Percentiles rank a stretch among this genome's conserved stretches.
Evolutionary conservation across 2,113 vertebrate species (phyloP).

Genomic region (Barbus barbus): DNA sequence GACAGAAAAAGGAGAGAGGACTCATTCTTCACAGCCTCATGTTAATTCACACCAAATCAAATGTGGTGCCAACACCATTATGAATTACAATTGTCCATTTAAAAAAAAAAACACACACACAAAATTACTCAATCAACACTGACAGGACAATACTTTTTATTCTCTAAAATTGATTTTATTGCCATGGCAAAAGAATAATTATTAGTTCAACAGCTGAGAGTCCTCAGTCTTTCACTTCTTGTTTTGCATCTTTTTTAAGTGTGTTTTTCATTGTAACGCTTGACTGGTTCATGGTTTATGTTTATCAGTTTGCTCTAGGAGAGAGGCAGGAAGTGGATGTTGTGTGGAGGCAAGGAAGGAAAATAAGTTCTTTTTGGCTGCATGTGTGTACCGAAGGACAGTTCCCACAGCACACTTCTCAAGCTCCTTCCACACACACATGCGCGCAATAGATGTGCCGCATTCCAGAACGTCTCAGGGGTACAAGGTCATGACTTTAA

Average conservation of each 20-base stretch:
- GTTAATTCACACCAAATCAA: too few species aligned
- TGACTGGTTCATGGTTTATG: not conserved
- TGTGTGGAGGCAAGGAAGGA: conserved; percentile 10
- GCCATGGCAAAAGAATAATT: not conserved
- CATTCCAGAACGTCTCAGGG: conserved; percentile 19
- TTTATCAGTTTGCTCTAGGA: not conserved
- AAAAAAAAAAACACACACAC: not conserved
- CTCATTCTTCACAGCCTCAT: too few species aligned
- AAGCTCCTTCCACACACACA: conserved; percentile 28
- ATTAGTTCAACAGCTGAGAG: not conserved
- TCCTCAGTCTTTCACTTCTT: conserved; percentile 7
- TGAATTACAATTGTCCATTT: not conserved
- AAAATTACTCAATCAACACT: not conserved
- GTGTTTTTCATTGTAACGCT: not conserved
- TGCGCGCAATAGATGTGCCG: not conserved
- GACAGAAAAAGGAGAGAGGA: not conserved
- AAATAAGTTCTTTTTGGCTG: conserved; percentile 24
- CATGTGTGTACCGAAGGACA: not conserved
- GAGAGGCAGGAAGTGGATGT: conserved; percentile 44
- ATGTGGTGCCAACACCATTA: not conserved
- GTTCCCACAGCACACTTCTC: conserved; percentile 49
- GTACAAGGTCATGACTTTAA: conserved; percentile 43
- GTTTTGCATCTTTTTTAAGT: conserved; percentile 1
- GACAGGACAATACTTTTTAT: not conserved
- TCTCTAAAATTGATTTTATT: not conserved